Evolutionary conservation across 2,113 vertebrate genomes (phyloP), one percentile per base, ranked within the genome.

Genomic region (Dromiciops gliroides): DNA sequence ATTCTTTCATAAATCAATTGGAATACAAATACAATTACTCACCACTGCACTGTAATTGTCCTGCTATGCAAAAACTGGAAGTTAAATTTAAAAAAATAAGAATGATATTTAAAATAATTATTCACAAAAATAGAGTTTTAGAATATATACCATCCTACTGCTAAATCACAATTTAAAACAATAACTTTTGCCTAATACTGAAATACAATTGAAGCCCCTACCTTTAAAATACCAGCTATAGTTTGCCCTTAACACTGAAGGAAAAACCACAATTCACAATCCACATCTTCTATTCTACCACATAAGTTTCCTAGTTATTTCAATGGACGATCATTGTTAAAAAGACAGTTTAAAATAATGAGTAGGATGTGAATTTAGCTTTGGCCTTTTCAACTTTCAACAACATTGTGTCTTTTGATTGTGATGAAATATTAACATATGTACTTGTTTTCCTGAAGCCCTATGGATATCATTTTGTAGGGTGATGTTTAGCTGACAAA

Each of bases 61-160:
- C 97, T 31, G 96, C 95, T 9, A 95, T 93, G 50, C 97, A 98
- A 53, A 92, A 97, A 96, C 97, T 97, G 92, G 67, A 98, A 97
- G 28, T 92, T 25, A 75, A 88, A 90, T 93, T 26, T 52, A 24
- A 50, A 92, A 56, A 51, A 50, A 90, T 83, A 96, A 51, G n/a
- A 47, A 52, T 83, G 8, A 92, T 49, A 67, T 50, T 47, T 93
- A 25, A 95, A 51, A 89, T 91, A 91, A 48, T 53, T 31, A 89
- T 26, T 90, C 19, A 7, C 14, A 47, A 26, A 23, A 31, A 50
- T 7, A 67, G 50, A 24, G 8, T 89, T 28, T 89, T 26, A 89
- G 47, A 75, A 75, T 44, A 75, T 49, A 49, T 48, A 89, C 24
- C 8, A 88, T 37, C 37, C 92, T 48, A 47, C 5, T 89, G 44